A percentile compares a stretch with the other conserved stretches of the same genome.
These are phyloP conservation scores for Nasonia longicornis DNA, from an alignment of 1,140 invertebrate species.

Conservation along the genomic window DNA sequence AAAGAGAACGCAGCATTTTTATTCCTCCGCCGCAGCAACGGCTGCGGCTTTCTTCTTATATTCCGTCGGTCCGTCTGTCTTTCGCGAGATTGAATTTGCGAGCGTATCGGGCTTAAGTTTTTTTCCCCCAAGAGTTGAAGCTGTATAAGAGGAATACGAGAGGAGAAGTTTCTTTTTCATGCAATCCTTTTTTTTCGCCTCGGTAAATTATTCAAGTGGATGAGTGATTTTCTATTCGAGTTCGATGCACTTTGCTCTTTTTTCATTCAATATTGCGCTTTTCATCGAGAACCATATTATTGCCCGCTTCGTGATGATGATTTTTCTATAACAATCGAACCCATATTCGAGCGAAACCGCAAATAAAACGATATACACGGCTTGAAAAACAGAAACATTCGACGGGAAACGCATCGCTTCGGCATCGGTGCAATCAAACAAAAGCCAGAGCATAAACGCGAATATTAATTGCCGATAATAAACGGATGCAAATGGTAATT, in stretches of 20 bases:
- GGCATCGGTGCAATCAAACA: not conserved
- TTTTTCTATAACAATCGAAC: too few relatives aligned
- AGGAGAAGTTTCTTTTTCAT: not conserved
- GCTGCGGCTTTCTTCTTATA: not conserved
- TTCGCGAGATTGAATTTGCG: slow-evolving; percentile 25
- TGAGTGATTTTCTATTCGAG: not conserved
- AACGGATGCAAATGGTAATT: not conserved
- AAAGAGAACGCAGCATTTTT: not conserved
- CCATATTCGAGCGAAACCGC: too few relatives aligned
- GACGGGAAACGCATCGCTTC: too few relatives aligned
- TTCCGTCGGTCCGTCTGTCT: not conserved
- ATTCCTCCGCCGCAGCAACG: not conserved
- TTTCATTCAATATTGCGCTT: too few relatives aligned
- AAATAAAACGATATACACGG: too few relatives aligned
- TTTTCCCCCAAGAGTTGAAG: not conserved
- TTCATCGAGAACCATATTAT: too few relatives aligned
- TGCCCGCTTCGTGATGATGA: too few relatives aligned
- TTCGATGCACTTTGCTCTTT: not conserved
- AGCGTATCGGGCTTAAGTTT: slow-evolving; percentile 10
- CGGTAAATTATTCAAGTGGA: not conserved
- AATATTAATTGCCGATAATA: not conserved
- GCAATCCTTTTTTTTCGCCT: not conserved
- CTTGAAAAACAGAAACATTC: too few relatives aligned
- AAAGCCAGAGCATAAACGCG: not conserved
- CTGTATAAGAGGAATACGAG: too few relatives aligned